Base-by-base conservation (phyloP, 2,888 invertebrate genomes). In the Leptogaster cylindrica region DNA sequence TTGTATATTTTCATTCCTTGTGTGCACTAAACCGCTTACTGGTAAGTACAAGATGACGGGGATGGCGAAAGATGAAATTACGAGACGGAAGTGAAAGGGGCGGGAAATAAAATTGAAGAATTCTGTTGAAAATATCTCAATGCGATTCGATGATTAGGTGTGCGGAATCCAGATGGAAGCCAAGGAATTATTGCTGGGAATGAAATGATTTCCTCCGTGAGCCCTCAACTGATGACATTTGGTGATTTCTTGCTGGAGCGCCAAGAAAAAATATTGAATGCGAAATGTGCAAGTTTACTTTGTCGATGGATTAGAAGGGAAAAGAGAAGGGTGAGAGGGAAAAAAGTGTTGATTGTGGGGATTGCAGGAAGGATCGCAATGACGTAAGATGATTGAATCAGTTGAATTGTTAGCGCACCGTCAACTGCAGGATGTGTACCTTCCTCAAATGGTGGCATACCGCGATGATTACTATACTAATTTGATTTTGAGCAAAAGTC, bases 131-230 rank as follows among this genome's bases (percentile, higher is more conserved):
- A 61, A 61, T 61, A 41, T 44, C 12, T 61, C 61, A 61, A 61
- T 61, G 44, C 61, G 41, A 61, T 61, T 61, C 61, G 27, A 44
- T 61, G 61, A 61, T 61, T 61, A 61, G 61, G 61, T 44, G 44
- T 61, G 39, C 16, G 41, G 44, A 61, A 61, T 41, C 61, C 44
- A 61, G 27, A 61, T 41, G 44, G 61, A 61, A 61, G 25, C 27
- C 58, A 4, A 16, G n/a, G 23, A 48, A 25, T 39, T 44, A 61
- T n/a, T 61, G 18, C 5, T 7, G 23, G 61, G 16, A 25, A 27
- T 16, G 41, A 4, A 39, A 27, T 18, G 39, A 44, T 25, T 48
- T 48, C 25, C 44, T 23, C 6, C 31, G 31, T 7, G 10, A 7
- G 6, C 31, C 31, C 10, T 10, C 18, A 14, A 46, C 46, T 46